Evolutionary conservation across 1,140 invertebrate genomes (phyloP), one percentile per base, ranked within the genome.

Genomic region (Drosophila subobscura): DNA sequence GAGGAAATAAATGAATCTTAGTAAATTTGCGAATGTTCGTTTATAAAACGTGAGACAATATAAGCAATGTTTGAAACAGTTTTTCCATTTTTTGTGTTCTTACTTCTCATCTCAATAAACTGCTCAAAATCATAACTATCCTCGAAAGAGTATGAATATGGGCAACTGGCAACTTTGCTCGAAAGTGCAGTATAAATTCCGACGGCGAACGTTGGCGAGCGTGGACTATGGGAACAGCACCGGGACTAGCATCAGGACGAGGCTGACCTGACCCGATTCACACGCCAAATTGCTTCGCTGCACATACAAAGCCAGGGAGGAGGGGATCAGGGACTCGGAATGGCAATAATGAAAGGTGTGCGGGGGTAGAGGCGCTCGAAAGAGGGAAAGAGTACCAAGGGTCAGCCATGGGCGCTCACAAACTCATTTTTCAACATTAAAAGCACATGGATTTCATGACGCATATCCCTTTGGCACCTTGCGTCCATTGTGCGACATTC

Each of bases 341-440:
- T 37, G 33, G 33, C 33, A 37, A 37, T 37, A 37, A 37, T 37
- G 33, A 37, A 37, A 37, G 33, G 33, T 37, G 33, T 37, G 8
- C 29, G 22, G 8, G 40, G 20, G 16, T 0, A 29, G 5, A 2
- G 29, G 16, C 2, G 10, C 16, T 20, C 16, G 1, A 20, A 20
- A 20, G 16, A 14, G 5, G 1, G 22, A 8, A n/a, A 45, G 20
- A 42, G 10, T 8, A 14, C 25, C 41, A 23, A 53, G 41, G 73
- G 63, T 64, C 52, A 60, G 63, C 49, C 60, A 23, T 71, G 77
- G 54, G 68, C 72, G 70, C 78, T 88, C 83, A 65, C 81, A 86
- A 88, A 88, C 83, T 81, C 83, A 88, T 88, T 86, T 85, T 85
- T 85, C 81, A 85, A 78, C 73, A 86, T 86, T 85, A 85, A 85